These are phyloP conservation scores for Psittacula cyanocephala DNA, from an alignment of 2,113 vertebrate species.

Conservation along the genomic window DNA sequence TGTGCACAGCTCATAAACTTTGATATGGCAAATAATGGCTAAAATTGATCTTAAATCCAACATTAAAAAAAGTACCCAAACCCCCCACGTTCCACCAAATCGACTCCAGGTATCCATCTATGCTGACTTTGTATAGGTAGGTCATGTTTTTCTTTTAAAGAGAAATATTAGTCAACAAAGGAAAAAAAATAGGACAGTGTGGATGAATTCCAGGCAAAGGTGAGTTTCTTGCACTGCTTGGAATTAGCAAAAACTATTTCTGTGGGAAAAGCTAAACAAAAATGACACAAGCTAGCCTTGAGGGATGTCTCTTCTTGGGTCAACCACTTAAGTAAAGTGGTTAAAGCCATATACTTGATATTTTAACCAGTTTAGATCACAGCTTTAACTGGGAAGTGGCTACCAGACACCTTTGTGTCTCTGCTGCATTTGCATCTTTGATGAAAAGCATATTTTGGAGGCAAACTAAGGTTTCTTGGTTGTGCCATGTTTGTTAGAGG, in stretches of 20 bases:
- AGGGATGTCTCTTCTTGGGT: neutral
- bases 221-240: neutral
- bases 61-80: neutral
- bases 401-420: neutral
- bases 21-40: conserved; percentile 58
- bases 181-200: neutral
- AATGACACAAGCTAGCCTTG: neutral
- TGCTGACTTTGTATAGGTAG: neutral
- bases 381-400: neutral
- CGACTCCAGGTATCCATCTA: neutral
- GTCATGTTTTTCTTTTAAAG: neutral
- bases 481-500: neutral
- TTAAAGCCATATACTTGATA: neutral
- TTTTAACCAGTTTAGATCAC: neutral
- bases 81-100: neutral
- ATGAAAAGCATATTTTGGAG: neutral
- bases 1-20: conserved; percentile 62
- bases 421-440: neutral
- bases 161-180: neutral
- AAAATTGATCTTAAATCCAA: conserved; percentile 58
- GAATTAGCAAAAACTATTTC: neutral
- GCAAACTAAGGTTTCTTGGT: neutral
- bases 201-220: neutral
- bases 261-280: neutral
- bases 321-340: accelerated